These are phyloP conservation scores for Cryptomyrus ogoouensis DNA, from an alignment of 2,113 vertebrate species.

Conservation along the genomic window DNA sequence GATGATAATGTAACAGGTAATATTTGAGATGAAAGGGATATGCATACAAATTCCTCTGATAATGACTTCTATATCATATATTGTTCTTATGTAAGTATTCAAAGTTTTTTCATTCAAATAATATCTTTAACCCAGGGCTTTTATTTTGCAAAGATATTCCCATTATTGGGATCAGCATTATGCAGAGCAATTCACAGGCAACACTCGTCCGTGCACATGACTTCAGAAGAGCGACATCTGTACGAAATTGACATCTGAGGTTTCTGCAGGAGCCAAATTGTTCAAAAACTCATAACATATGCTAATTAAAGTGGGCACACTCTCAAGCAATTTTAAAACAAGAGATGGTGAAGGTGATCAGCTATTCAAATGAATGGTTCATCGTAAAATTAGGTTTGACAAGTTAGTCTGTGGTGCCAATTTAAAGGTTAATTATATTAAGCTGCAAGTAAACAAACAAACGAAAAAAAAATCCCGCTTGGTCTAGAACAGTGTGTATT, in stretches of 20 bases:
- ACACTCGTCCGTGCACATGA: background rate
- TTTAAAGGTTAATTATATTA: conserved; percentile 16
- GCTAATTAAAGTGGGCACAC: conserved; percentile 9
- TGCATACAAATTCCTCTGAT: background rate
- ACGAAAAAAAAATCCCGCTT: background rate
- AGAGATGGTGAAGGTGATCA: background rate
- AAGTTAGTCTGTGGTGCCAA: conserved; percentile 9
- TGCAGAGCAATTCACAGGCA: background rate
- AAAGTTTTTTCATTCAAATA: background rate
- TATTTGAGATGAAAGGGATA: background rate
- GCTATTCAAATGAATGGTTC: background rate
- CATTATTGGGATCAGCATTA: background rate
- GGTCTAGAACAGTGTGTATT: background rate
- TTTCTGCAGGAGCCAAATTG: background rate
- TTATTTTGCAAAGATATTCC: background rate
- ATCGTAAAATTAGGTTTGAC: conserved; percentile 9
- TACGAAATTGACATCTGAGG: background rate
- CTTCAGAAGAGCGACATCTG: background rate
- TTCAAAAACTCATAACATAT: conserved; percentile 10
- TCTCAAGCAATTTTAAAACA: background rate
- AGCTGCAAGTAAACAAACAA: background rate
- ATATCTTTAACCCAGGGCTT: background rate
- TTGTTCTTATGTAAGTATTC: background rate
- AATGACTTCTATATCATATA: background rate
- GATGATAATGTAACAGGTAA: background rate